Evolutionary conservation across 35 echinoderm and acorn worm species (phyloP).

Genomic region (Diadema setosum): DNA sequence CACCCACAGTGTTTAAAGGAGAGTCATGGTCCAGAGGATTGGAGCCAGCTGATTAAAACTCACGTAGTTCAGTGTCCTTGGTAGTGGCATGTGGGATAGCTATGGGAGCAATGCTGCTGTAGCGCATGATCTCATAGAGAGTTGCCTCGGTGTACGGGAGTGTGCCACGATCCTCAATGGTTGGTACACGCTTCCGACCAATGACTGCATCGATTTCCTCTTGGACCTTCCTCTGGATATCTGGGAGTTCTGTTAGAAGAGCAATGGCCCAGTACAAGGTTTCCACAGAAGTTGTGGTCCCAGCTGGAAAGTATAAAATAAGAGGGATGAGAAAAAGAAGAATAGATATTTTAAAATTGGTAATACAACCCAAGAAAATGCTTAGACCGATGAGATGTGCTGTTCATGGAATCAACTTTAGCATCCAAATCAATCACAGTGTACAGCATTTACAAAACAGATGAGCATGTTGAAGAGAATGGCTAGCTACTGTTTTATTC

Average conservation of each 20-base stretch:
- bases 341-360: too few species aligned
- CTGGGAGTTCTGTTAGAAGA: slow-evolving; percentile 55
- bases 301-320: slow-evolving; percentile 37
- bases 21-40: neutral
- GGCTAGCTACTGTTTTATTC: too few species aligned
- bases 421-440: too few species aligned
- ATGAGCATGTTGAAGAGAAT: too few species aligned
- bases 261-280: slow-evolving; percentile 67
- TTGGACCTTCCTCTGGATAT: slow-evolving; percentile 49
- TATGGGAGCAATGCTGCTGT: slow-evolving; percentile 43
- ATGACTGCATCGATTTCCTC: slow-evolving; percentile 80
- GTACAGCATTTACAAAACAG: too few species aligned
- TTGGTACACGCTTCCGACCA: slow-evolving; percentile 9
- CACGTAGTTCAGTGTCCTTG: slow-evolving; percentile 30
- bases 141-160: slow-evolving; percentile 66
- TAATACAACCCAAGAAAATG: too few species aligned
- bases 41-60: neutral
- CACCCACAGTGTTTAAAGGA: neutral
- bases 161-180: slow-evolving; percentile 36
- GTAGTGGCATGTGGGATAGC: slow-evolving; percentile 53
- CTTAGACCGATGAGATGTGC: too few species aligned
- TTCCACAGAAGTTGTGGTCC: slow-evolving; percentile 45
- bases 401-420: too few species aligned
- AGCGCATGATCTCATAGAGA: slow-evolving; percentile 55
- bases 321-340: too few species aligned